A percentile compares a stretch with the other conserved stretches of the same genome.
Evolutionary conservation across 2,888 invertebrate species (phyloP).

Genomic region (Hydrotaea diabolus): DNA sequence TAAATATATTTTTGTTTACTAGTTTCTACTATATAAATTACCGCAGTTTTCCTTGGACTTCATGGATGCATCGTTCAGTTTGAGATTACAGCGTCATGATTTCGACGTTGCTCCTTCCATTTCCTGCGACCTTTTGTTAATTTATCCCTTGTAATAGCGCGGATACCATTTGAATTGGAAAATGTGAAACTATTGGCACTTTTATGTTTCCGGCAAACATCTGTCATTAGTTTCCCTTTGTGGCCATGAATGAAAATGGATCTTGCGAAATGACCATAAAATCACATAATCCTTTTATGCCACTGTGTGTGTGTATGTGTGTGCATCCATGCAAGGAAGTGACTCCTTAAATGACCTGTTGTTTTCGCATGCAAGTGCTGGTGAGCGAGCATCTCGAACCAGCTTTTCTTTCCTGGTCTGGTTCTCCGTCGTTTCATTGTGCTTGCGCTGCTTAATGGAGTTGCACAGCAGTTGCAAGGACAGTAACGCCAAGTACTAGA

Average conservation of each 20-base stretch:
- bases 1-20: too few relatives aligned
- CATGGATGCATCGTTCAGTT: too few relatives aligned
- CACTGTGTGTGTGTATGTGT: neutral
- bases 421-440: constrained; percentile 10
- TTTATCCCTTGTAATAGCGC: neutral
- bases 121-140: too few relatives aligned
- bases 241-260: constrained; percentile 24
- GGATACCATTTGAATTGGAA: constrained; percentile 2
- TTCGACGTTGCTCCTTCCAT: too few relatives aligned
- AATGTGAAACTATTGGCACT: constrained; percentile 10
- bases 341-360: constrained; percentile 50
- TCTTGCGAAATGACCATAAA: constrained; percentile 32
- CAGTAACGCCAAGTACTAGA: neutral
- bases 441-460: constrained; percentile 13
- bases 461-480: constrained; percentile 38
- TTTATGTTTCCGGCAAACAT: constrained; percentile 22
- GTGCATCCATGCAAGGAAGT: constrained; percentile 34
- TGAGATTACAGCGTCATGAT: too few relatives aligned
- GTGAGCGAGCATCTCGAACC: constrained; percentile 31
- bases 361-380: constrained; percentile 11
- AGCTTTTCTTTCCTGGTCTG: neutral
- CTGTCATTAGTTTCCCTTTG: constrained; percentile 32
- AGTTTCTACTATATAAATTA: too few relatives aligned
- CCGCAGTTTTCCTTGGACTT: too few relatives aligned
- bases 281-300: constrained; percentile 38